Percentiles rank a stretch among this genome's conserved stretches.
Evolutionary conservation across 2,888 invertebrate genomes (phyloP).

Genomic region (Rutpela maculata): DNA sequence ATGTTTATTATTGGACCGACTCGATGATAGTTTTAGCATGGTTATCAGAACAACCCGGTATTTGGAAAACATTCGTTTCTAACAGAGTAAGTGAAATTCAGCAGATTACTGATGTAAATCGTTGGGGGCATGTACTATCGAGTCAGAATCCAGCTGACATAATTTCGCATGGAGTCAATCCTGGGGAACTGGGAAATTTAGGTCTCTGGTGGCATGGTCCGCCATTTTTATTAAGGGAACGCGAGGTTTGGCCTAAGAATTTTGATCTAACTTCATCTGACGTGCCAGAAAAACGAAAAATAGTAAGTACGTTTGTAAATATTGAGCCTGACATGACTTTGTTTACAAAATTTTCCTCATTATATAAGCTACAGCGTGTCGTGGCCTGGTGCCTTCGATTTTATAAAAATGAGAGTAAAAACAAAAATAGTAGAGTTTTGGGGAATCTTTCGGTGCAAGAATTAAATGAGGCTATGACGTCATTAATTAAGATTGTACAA

Average conservation of each 20-base stretch:
- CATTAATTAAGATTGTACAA: background rate
- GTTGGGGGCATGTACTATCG: slow-evolving; percentile 10
- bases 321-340: background rate
- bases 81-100: slow-evolving; percentile 13
- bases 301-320: background rate
- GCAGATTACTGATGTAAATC: slow-evolving; percentile 1
- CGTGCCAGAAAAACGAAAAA: slow-evolving; percentile 19
- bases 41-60: slow-evolving; percentile 2
- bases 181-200: background rate
- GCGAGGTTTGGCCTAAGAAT: background rate
- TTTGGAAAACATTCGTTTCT: slow-evolving; percentile 10
- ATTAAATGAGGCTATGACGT: background rate
- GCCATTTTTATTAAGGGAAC: slow-evolving; percentile 11
- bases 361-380: background rate
- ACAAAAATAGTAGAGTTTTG: background rate
- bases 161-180: slow-evolving; percentile 5
- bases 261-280: background rate
- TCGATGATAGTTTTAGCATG: slow-evolving; percentile 14
- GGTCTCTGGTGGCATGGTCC: slow-evolving; percentile 21
- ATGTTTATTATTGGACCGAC: background rate
- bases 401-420: background rate
- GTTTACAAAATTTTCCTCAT: background rate
- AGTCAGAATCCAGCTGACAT: slow-evolving; percentile 26
- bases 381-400: slow-evolving; percentile 51
- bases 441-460: background rate